Evolutionary conservation across 2,888 invertebrate species (phyloP), one percentile per base, ranked within the genome.

Genomic region (Dryomyza anilis): DNA sequence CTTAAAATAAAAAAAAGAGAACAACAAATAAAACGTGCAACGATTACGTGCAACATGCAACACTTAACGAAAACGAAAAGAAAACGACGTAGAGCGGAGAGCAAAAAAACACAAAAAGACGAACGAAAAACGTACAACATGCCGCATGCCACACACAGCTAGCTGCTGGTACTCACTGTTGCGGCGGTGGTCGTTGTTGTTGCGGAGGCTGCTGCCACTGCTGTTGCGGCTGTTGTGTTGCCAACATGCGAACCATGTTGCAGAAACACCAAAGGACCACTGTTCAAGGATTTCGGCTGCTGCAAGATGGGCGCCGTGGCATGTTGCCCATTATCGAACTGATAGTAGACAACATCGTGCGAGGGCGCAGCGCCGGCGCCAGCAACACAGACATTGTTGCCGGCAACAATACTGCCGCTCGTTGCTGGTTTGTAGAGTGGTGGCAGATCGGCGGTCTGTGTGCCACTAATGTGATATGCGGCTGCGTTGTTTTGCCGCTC

Each of bases 401-500:
- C 4, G 58, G 58, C 57, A 56, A 48, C 14, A 30, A 63, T 58
- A 7, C 30, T 60, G 29, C 57, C 48, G 5, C 39, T 48, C 10
- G 56, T 50, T 10, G 66, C 6, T 10, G 71, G 66, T 66, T 71
- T 73, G 59, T 70, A 72, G 12, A 78, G 72, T 45, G 79, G 80
- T 60, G 80, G 78, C n/a, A 78, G 73, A 72, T 81, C 82, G 7
- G 81, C 80, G 1, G 82, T 81, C 66, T 81, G 81, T 48, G 80
- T 73, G 27, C 82, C 82, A 2, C 81, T 81, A 72, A 81, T 81
- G 68, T 81, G 82, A 75, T 81, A 81, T n/a, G 81, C 82, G 46
- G 75, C 68, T 19, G 70, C 57, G 33, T 72, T 73, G 43, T 75
- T 73, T 43, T 71, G 70, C 7, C 56, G 66, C 39, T 30, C 57